These are phyloP conservation scores for Ips typographus DNA, from an alignment of 1,140 invertebrate genomes.

Conservation along the genomic window DNA sequence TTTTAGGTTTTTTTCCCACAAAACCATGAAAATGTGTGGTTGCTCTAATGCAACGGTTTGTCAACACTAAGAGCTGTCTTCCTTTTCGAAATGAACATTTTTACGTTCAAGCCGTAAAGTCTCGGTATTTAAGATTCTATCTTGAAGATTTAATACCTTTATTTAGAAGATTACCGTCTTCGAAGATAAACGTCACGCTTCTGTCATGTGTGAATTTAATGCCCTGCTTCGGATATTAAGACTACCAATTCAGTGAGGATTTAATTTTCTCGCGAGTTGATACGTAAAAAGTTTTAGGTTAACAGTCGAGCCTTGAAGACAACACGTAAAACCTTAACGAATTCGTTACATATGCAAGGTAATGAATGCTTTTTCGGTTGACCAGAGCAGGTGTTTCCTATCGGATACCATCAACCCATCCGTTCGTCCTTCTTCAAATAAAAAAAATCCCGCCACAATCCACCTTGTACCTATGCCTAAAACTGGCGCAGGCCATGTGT, in stretches of 20 bases:
- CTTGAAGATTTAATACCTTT: slow-evolving; percentile 21
- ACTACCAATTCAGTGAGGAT: background rate
- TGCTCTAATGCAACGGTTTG: background rate
- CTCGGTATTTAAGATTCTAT: too few relatives aligned
- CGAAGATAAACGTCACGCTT: slow-evolving; percentile 25
- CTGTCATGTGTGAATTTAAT: slow-evolving; percentile 22
- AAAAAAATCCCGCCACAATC: slow-evolving; percentile 39
- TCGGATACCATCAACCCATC: slow-evolving; percentile 21
- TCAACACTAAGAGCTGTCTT: background rate
- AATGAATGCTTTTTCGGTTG: background rate
- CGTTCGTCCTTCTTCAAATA: slow-evolving; percentile 22
- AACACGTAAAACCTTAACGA: background rate
- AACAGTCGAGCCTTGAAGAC: too few relatives aligned
- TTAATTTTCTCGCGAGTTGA: background rate
- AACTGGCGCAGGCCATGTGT: slow-evolving; percentile 38
- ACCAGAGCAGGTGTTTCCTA: slow-evolving; percentile 38
- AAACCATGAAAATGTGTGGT: background rate
- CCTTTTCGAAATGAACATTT: too few relatives aligned
- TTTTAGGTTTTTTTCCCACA: slow-evolving; percentile 15
- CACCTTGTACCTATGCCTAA: slow-evolving; percentile 34
- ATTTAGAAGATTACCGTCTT: slow-evolving; percentile 25
- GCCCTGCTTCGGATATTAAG: background rate
- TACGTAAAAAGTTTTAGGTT: background rate
- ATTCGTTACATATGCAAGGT: background rate
- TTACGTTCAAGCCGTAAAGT: too few relatives aligned